Base-by-base conservation (phyloP, 2,113 vertebrate genomes). In the Elephas maximus region DNA sequence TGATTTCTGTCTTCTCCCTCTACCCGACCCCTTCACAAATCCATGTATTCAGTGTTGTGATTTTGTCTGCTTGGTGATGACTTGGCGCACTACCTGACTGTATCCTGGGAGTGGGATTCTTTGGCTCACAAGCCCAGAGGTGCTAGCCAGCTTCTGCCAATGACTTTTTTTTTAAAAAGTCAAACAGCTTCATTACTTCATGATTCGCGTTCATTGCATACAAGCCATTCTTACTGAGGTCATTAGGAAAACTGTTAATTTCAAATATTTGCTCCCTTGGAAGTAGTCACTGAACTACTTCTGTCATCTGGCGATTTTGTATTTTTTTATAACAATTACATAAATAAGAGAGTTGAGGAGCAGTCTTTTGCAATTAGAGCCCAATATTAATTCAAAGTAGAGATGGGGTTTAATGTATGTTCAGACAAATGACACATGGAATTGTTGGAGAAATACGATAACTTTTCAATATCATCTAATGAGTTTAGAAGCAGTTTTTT, bases 401-500 rank as follows among this genome's bases (percentile, higher is more conserved):
- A 90, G 28, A 78, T 30, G 20, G 57, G 51, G 24, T 74, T 84
- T 88, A 53, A 14, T 33, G 3, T 67, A 20, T n/a, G 1, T 26
- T 88, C 37, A 11, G 73, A 87, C 90, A 90, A 17, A 57, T 71
- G 82, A 79, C 83, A 80, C 11, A 28, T 21, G 82, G 82, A n/a
- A 24, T 4, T 83, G 81, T 73, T 63, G 62, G 53, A 92, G 90
- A 67, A 65, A 18, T 4, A 4, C 14, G 33, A 5, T 33, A 57
- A 20, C 57, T 37, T 37, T 37, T 86, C 57, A 45, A 0, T 67
- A 24, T 74, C 83, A 21, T 3, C 17, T 9, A 20, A 15, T n/a
- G 4, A 96, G 76, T 95, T 94, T 95, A 87, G 97, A 94, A 98
- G 78, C 37, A 74, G 15, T 97, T 91, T 51, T 92, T 98, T 97